phyloP scores from a whole-genome alignment of 2,113 vertebrate species.

The Suricata suricatta region DNA sequence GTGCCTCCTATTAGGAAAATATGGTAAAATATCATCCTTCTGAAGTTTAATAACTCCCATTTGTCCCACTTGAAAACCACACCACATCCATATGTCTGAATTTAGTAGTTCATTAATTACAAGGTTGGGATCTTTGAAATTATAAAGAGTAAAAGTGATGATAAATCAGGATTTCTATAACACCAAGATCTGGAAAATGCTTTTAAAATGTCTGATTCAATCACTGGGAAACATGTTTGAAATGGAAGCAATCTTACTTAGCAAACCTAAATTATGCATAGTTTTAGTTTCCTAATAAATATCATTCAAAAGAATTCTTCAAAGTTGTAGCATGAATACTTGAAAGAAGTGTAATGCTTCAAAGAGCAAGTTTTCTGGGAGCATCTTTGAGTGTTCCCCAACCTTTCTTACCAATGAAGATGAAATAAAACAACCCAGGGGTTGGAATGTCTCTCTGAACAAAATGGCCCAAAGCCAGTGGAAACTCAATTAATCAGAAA shows the following conservation, averaged over 20 bases:
- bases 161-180: conserved; percentile 48
- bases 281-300: conserved; percentile 41
- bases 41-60: conserved; percentile 58
- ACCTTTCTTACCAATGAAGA: not conserved
- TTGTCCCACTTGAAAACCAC: conserved; percentile 58
- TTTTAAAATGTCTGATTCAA: conserved; percentile 48
- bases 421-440: not conserved
- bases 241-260: conserved; percentile 40
- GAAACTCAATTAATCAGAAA: conserved; percentile 55
- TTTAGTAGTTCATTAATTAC: conserved; percentile 60
- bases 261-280: conserved; percentile 39
- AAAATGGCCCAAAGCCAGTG: not conserved
- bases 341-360: not conserved
- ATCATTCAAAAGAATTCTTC: conserved; percentile 20
- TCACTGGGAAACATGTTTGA: conserved; percentile 51
- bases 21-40: conserved; percentile 40
- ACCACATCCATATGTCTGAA: conserved; percentile 43
- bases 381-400: not conserved
- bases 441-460: not conserved
- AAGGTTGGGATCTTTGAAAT: not conserved
- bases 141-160: conserved; percentile 44
- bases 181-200: conserved; percentile 5
- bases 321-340: not conserved
- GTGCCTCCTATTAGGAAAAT: not conserved
- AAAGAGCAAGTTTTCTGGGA: not conserved